phyloP scores from a whole-genome alignment of 2,113 vertebrate species.

The Notechis scutatus region DNA sequence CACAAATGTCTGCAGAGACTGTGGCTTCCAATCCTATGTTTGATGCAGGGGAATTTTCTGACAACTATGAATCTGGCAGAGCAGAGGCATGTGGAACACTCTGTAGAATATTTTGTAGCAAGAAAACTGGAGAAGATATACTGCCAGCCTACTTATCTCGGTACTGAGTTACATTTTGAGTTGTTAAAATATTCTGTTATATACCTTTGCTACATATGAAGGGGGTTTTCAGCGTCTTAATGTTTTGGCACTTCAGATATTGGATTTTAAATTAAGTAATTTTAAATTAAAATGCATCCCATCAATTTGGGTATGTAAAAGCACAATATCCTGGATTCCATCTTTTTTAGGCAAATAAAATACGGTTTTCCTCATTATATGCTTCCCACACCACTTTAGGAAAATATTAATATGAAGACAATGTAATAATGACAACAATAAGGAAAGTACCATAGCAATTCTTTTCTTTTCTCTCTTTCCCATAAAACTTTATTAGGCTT shows the following conservation, averaged over 20 bases:
- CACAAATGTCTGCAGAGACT: slow-evolving; percentile 93
- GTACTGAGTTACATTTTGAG: slow-evolving; percentile 73
- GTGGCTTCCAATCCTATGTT: slow-evolving; percentile 90
- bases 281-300: background rate
- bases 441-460: background rate
- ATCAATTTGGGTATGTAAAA: background rate
- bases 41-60: slow-evolving; percentile 89
- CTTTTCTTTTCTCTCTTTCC: background rate
- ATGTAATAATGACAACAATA: background rate
- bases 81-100: slow-evolving; percentile 94
- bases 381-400: background rate
- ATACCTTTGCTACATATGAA: background rate
- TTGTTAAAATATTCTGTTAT: slow-evolving; percentile 45
- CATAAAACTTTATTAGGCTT: background rate
- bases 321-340: background rate
- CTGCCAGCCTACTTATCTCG: slow-evolving; percentile 95
- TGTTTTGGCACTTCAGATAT: background rate
- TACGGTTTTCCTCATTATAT: background rate
- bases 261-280: background rate
- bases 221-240: background rate
- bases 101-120: slow-evolving; percentile 97
- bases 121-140: slow-evolving; percentile 97
- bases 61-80: slow-evolving; percentile 93
- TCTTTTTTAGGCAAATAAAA: background rate
- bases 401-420: background rate